Conservation (phyloP, 2,113 vertebrate species). For the Tetrao urogallus region DNA sequence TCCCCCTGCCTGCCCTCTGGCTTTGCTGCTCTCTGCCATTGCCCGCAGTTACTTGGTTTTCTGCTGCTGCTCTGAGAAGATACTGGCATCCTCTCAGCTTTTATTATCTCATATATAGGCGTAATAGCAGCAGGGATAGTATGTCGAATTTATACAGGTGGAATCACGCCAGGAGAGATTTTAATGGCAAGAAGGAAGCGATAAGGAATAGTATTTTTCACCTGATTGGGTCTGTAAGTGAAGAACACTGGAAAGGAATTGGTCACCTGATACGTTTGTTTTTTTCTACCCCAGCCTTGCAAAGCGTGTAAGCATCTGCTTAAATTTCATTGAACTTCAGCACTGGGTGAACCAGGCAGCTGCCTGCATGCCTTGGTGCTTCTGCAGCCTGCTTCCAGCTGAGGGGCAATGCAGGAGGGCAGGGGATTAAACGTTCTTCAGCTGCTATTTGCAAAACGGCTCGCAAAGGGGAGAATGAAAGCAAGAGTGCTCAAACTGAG, state of each 20-base stretch:
- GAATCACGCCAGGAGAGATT: neutral
- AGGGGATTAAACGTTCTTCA: neutral
- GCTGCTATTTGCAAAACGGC: neutral
- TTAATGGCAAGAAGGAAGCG: neutral
- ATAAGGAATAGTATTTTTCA: neutral
- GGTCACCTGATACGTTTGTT: neutral
- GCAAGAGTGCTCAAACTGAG: neutral
- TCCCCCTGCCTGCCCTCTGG: neutral
- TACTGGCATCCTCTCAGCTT: neutral
- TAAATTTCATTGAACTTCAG: neutral
- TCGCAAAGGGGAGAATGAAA: neutral
- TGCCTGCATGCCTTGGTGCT: neutral
- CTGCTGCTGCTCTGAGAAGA: neutral
- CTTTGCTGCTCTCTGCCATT: neutral
- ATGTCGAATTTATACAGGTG: neutral
- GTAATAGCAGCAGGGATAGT: neutral
- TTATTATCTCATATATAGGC: neutral
- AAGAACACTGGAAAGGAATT: neutral
- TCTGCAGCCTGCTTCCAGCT: neutral
- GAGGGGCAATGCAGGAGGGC: neutral
- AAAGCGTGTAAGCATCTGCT: neutral
- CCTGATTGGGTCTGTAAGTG: neutral
- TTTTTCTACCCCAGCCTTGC: neutral
- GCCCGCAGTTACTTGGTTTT: rapidly evolving
- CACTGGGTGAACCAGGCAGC: rapidly evolving